phyloP scores from a whole-genome alignment of 2,888 invertebrate genomes.

The Thymelicus acteon region DNA sequence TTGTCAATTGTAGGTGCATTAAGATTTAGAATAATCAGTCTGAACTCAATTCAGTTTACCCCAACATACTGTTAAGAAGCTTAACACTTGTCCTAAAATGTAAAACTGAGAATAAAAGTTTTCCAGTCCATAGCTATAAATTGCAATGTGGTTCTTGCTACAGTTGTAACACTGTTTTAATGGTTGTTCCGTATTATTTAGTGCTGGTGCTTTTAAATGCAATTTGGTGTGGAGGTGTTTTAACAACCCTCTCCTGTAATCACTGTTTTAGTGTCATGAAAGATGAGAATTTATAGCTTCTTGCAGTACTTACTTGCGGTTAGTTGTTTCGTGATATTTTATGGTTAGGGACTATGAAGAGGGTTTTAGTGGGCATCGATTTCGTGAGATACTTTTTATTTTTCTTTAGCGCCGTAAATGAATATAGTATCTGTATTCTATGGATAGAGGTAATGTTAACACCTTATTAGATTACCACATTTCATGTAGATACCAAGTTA shows the following conservation, averaged over 20 bases:
- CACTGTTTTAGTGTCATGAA: conserved; percentile 9
- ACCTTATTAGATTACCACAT: too few species aligned
- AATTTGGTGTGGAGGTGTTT: conserved; percentile 21
- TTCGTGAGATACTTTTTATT: too few species aligned
- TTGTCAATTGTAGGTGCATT: too few species aligned
- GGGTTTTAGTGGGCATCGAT: too few species aligned
- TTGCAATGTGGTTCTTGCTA: conserved; percentile 42
- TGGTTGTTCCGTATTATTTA: conserved; percentile 66
- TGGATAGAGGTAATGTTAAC: too few species aligned
- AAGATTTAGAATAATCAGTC: too few species aligned
- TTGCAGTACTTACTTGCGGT: not conserved
- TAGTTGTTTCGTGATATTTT: not conserved
- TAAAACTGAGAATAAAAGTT: conserved; percentile 13
- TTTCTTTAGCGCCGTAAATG: too few species aligned
- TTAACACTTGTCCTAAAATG: conserved; percentile 2
- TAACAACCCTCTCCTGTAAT: conserved; percentile 6
- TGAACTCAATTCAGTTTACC: too few species aligned
- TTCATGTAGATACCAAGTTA: too few species aligned
- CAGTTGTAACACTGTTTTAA: conserved; percentile 60
- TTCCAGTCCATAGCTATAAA: conserved; percentile 49
- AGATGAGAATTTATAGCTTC: not conserved
- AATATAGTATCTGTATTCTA: too few species aligned
- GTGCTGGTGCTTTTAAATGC: conserved; percentile 47
- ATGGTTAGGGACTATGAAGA: too few species aligned
- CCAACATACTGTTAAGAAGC: too few species aligned